Conservation (phyloP, 2,797 vertebrate species). For the Amblyraja radiata region DNA sequence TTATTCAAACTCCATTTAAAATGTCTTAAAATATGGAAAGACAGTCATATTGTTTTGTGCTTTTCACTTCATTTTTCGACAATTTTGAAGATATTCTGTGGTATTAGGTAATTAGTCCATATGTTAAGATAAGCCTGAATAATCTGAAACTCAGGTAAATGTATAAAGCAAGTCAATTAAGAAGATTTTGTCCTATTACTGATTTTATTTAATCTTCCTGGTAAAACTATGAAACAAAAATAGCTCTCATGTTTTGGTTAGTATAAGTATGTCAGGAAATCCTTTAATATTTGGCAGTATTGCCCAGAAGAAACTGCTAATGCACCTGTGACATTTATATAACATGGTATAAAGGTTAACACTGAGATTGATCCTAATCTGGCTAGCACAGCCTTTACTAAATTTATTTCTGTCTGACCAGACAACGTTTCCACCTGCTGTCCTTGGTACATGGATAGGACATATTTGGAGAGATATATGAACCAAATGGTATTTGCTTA, state of each 20-base stretch:
- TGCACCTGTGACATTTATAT: not conserved
- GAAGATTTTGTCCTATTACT: slow-evolving; percentile 38
- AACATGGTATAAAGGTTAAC: not conserved
- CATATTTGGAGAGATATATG: too few relatives aligned
- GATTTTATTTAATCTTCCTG: not conserved
- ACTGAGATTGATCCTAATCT: not conserved
- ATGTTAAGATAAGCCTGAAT: not conserved
- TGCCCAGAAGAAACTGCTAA: not conserved
- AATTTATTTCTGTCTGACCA: too few relatives aligned
- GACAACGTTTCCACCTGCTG: not conserved
- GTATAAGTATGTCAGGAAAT: not conserved
- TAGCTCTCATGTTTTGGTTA: not conserved
- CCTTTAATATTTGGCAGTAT: not conserved
- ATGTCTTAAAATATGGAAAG: not conserved
- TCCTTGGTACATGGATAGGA: not conserved
- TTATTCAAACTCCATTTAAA: not conserved
- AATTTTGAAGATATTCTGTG: not conserved
- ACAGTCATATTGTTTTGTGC: not conserved
- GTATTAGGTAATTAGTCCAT: not conserved
- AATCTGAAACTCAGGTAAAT: slow-evolving; percentile 40
- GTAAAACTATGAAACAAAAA: not conserved
- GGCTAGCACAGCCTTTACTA: not conserved
- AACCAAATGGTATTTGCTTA: too few relatives aligned
- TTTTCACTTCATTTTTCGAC: not conserved
- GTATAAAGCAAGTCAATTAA: slow-evolving; percentile 57